These are phyloP conservation scores for Eciton burchellii DNA, from an alignment of 1,140 invertebrate species.

Conservation along the genomic window DNA sequence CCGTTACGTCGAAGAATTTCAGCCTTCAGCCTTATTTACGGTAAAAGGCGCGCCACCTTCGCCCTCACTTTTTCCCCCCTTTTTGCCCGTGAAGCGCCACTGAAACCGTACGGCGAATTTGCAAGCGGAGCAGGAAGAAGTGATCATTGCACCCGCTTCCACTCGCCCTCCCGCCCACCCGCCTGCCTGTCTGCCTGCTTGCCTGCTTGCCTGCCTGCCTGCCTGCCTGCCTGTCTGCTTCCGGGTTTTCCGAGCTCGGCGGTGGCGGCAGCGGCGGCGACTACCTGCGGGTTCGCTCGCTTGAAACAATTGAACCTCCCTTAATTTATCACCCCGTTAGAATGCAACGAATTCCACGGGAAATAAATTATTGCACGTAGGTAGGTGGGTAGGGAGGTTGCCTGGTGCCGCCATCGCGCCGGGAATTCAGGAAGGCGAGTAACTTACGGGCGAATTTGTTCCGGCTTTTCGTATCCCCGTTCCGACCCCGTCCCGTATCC, in stretches of 20 bases:
- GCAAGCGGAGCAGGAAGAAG: slow-evolving; percentile 52
- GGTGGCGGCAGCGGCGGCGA: too few relatives aligned
- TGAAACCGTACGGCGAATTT: slow-evolving; percentile 56
- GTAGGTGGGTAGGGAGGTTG: slow-evolving; percentile 25
- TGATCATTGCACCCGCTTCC: slow-evolving; percentile 53
- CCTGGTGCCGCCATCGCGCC: not conserved
- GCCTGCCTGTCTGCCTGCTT: slow-evolving; percentile 28
- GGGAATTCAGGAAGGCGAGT: slow-evolving; percentile 71
- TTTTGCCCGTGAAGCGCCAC: slow-evolving; percentile 17
- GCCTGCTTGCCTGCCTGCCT: too few relatives aligned
- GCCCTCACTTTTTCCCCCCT: not conserved
- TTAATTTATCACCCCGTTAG: slow-evolving; percentile 74
- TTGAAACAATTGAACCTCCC: slow-evolving; percentile 75
- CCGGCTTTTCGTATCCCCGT: too few relatives aligned
- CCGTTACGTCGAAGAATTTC: slow-evolving; percentile 25
- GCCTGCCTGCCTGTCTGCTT: slow-evolving; percentile 26
- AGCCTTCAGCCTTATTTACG: slow-evolving; percentile 43
- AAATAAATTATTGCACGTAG: slow-evolving; percentile 73
- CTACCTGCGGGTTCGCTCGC: slow-evolving; percentile 65
- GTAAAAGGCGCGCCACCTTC: not conserved
- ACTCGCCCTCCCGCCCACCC: not conserved
- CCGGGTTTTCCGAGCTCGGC: slow-evolving; percentile 41
- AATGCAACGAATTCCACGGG: slow-evolving; percentile 75
- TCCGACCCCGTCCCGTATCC: not conserved
- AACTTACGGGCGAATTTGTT: slow-evolving; percentile 72